Conservation (phyloP, 1,140 invertebrate genomes). For the Aphelenchoides besseyi region DNA sequence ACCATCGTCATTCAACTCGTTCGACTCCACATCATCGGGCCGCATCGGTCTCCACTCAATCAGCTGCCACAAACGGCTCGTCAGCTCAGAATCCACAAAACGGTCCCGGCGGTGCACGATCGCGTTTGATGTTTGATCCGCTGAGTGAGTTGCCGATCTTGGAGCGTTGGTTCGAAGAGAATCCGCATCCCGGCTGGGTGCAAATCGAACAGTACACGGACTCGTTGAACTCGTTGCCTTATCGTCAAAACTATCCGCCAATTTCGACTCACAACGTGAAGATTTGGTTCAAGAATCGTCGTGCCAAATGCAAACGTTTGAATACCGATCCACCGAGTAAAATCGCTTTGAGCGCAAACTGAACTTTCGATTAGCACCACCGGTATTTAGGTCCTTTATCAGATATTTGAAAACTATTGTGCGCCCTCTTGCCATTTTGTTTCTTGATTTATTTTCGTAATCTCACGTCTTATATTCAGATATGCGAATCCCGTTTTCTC, state of each 20-base stretch:
- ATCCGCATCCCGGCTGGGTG: conserved; percentile 61
- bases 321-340: conserved; percentile 9
- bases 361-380: neutral
- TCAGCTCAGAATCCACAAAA: conserved; percentile 4
- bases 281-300: conserved; percentile 61
- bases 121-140: conserved; percentile 62
- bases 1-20: neutral
- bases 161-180: conserved; percentile 56
- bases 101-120: conserved; percentile 41
- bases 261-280: conserved; percentile 61
- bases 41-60: conserved; percentile 10
- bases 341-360: conserved; percentile 13
- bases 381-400: too few relatives aligned
- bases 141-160: conserved; percentile 54
- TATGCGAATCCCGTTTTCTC: too few relatives aligned
- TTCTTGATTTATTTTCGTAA: too few relatives aligned
- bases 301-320: conserved; percentile 56
- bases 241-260: conserved; percentile 59
- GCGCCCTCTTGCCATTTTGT: too few relatives aligned
- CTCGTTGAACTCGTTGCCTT: conserved; percentile 46
- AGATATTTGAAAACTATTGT: too few relatives aligned
- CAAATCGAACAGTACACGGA: conserved; percentile 62
- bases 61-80: conserved; percentile 1
- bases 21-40: neutral
- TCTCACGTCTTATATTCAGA: too few relatives aligned